These are phyloP conservation scores for Avahi laniger DNA, from an alignment of 2,797 vertebrate species.

Conservation along the genomic window DNA sequence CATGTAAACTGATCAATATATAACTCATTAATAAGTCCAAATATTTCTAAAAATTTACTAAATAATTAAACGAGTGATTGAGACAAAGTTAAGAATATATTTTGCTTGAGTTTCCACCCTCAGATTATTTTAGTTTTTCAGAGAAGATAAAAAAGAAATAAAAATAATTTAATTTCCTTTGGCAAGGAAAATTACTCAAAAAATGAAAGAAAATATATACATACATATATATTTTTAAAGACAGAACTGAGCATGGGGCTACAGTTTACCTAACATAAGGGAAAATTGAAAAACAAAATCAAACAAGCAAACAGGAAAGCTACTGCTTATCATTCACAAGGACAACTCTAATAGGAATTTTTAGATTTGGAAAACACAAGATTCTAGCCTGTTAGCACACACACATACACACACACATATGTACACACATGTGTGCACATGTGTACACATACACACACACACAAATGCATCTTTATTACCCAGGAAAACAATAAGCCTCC, in stretches of 20 bases:
- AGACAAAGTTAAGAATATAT: constrained; percentile 24
- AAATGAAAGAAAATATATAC: not conserved
- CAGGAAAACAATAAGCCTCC: not conserved
- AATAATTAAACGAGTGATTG: constrained; percentile 30
- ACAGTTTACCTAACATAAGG: not conserved
- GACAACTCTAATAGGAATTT: not conserved
- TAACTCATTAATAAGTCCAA: constrained; percentile 56
- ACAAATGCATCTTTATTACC: not conserved
- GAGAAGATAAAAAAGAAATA: constrained; percentile 14
- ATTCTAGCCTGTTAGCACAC: not conserved
- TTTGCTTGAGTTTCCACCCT: not conserved
- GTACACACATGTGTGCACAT: not conserved
- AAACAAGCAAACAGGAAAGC: constrained; percentile 5
- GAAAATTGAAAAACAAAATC: constrained; percentile 16
- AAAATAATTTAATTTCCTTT: constrained; percentile 50
- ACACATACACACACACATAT: not conserved
- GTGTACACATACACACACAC: not conserved
- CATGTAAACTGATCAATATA: constrained; percentile 59
- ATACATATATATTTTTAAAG: not conserved
- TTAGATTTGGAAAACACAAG: constrained; percentile 28
- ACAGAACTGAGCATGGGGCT: not conserved
- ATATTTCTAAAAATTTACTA: constrained; percentile 54
- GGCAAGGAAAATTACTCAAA: constrained; percentile 33
- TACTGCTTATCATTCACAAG: not conserved
- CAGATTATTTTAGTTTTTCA: constrained; percentile 32